phyloP scores from a whole-genome alignment of 2,113 vertebrate species.

The Anser brachyrhynchus region DNA sequence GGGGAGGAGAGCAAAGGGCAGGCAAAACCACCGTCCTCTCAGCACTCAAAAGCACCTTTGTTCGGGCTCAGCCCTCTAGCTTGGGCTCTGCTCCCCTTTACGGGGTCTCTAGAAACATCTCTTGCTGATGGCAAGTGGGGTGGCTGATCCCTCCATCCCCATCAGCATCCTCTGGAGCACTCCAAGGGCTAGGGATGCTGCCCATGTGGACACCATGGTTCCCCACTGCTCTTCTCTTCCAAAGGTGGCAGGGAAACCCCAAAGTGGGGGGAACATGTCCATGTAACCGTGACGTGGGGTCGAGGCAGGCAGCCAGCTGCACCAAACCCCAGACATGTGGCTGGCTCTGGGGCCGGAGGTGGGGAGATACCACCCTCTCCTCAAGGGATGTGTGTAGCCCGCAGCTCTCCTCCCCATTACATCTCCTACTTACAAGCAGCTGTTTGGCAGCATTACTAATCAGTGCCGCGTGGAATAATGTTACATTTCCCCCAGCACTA shows the following conservation, averaged over 20 bases:
- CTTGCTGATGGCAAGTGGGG: slow-evolving; percentile 18
- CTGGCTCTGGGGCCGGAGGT: no score
- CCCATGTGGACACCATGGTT: neutral
- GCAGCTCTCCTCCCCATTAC: neutral
- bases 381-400: neutral
- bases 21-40: neutral
- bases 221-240: neutral
- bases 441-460: slow-evolving; percentile 46
- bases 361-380: neutral
- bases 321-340: no score
- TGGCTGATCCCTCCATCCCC: slow-evolving; percentile 2
- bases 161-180: slow-evolving; percentile 33
- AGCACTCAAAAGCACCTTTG: slow-evolving; percentile 18
- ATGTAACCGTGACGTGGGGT: neutral
- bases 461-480: neutral
- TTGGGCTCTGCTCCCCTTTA: slow-evolving; percentile 15
- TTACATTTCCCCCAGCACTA: slow-evolving; percentile 7
- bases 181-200: neutral
- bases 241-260: neutral
- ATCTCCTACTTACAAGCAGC: slow-evolving; percentile 39
- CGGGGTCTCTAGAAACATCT: slow-evolving; percentile 13
- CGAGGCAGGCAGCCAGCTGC: no score
- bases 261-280: rapidly evolving
- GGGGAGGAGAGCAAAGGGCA: neutral
- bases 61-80: neutral